phyloP scores from a whole-genome alignment of 2,888 invertebrate genomes.

The Drosophila paramelanica region DNA sequence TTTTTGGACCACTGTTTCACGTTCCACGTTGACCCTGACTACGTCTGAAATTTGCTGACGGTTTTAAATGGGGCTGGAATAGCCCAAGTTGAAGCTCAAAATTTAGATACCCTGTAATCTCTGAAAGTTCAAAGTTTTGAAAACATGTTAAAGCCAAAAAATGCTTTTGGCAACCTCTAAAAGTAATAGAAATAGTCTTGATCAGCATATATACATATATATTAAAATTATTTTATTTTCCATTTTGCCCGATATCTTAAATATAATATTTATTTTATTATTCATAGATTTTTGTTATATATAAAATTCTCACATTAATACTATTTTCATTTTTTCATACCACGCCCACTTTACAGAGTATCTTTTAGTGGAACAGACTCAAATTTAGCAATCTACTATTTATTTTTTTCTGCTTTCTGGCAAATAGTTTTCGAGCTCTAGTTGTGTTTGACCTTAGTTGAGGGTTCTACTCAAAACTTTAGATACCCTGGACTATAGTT shows the following conservation, averaged over 20 bases:
- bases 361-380: neutral
- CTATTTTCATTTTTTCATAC: too few species aligned
- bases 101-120: neutral
- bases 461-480: slow-evolving; percentile 17
- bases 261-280: too few species aligned
- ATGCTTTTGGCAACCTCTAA: too few species aligned
- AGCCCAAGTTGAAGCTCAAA: slow-evolving; percentile 28
- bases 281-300: too few species aligned
- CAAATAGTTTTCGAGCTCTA: slow-evolving; percentile 26
- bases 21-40: slow-evolving; percentile 41
- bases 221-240: too few species aligned
- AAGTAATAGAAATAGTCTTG: too few species aligned
- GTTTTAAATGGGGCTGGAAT: slow-evolving; percentile 21
- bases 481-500: slow-evolving; percentile 19
- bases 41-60: slow-evolving; percentile 25
- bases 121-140: too few species aligned
- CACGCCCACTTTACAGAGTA: neutral
- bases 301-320: too few species aligned
- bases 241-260: too few species aligned
- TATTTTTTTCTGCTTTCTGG: slow-evolving; percentile 42
- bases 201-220: too few species aligned
- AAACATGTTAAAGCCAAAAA: too few species aligned
- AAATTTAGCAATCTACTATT: neutral
- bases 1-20: slow-evolving; percentile 55
- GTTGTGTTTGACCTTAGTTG: slow-evolving; percentile 54